phyloP scores from a whole-genome alignment of 2,113 vertebrate species.

The Leptodactylus fuscus region DNA sequence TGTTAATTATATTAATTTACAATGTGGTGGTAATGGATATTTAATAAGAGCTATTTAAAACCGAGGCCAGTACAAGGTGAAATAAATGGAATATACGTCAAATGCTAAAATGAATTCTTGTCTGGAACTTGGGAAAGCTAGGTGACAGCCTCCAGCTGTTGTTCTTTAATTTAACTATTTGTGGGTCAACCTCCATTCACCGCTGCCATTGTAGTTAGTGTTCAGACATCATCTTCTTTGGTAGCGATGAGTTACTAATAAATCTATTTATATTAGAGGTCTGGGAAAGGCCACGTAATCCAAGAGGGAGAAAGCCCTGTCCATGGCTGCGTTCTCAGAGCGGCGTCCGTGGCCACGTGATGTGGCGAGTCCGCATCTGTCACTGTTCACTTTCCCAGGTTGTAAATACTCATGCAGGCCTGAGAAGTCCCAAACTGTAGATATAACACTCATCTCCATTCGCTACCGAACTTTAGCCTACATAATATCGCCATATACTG shows the following conservation, averaged over 20 bases:
- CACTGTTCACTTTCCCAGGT: background rate
- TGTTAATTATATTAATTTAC: background rate
- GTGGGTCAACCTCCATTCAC: no score
- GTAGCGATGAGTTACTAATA: no score
- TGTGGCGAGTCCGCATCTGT: background rate
- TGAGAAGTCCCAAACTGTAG: background rate
- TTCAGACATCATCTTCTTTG: no score
- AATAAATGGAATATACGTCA: no score
- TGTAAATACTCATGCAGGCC: background rate
- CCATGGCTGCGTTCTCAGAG: background rate
- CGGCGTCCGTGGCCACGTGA: background rate
- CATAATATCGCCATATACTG: background rate
- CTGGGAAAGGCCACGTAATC: slow-evolving; percentile 48
- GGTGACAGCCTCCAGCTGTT: background rate
- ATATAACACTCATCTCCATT: background rate
- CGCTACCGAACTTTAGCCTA: no score
- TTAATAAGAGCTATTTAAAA: no score
- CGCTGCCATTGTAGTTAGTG: no score
- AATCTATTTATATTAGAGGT: slow-evolving; percentile 44
- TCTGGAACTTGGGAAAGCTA: background rate
- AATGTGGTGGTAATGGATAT: no score
- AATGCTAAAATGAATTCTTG: no score
- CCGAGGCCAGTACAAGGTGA: no score
- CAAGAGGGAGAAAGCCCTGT: background rate
- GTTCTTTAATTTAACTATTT: background rate